Conservation (phyloP, 2,888 invertebrate species). For the Psococerastis gibbosa region DNA sequence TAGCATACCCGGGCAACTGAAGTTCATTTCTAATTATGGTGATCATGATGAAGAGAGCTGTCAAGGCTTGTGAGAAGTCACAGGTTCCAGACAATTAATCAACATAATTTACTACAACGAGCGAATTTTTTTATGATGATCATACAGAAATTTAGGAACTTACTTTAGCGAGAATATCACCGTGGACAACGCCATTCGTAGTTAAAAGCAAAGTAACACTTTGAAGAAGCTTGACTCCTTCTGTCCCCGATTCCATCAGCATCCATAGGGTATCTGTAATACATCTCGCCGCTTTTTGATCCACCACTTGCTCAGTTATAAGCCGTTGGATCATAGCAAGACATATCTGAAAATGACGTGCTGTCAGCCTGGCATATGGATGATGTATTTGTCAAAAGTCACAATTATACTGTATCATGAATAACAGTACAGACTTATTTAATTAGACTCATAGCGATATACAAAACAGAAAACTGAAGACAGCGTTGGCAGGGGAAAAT, state of each 20-base stretch:
- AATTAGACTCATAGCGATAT: neutral
- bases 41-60: too few relatives aligned
- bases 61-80: too few relatives aligned
- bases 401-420: neutral
- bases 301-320: constrained; percentile 74
- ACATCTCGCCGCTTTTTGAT: constrained; percentile 79
- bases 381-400: constrained; percentile 6
- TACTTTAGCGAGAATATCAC: constrained; percentile 84
- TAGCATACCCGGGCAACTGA: too few relatives aligned
- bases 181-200: constrained; percentile 87
- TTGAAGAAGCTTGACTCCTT: constrained; percentile 91
- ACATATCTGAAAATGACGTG: constrained; percentile 47
- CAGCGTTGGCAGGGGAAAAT: too few relatives aligned
- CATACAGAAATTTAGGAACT: too few relatives aligned
- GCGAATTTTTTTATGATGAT: too few relatives aligned
- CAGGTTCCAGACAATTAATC: too few relatives aligned
- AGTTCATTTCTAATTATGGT: too few relatives aligned
- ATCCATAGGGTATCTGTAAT: constrained; percentile 87
- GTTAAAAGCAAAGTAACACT: constrained; percentile 87
- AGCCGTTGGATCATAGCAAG: constrained; percentile 85
- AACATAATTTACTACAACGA: too few relatives aligned
- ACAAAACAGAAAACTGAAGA: neutral
- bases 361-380: constrained; percentile 1
- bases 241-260: constrained; percentile 81
- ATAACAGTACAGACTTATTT: neutral